Conservation (phyloP, 2,113 vertebrate species). For the Lonchura striata region DNA sequence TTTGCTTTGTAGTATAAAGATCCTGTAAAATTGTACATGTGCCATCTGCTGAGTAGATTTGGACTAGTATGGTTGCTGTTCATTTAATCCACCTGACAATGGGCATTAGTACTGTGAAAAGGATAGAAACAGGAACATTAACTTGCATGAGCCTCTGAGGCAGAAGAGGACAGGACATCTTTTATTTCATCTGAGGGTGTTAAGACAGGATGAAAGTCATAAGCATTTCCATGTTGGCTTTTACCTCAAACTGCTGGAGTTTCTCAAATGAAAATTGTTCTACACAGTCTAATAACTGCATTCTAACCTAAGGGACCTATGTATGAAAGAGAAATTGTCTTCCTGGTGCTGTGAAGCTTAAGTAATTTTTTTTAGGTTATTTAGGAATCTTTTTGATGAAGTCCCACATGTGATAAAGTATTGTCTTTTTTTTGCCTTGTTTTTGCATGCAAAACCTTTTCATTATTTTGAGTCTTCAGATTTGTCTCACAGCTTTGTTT, state of each 20-base stretch:
- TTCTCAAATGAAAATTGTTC: not conserved
- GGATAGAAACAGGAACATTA: not conserved
- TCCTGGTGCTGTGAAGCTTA: not conserved
- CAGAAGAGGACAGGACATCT: not conserved
- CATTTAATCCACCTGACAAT: not conserved
- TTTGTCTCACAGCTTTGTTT: not conserved
- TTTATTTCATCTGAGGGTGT: not conserved
- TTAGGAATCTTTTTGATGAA: not conserved
- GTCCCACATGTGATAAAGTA: not conserved
- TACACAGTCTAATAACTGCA: not conserved
- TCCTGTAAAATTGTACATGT: not conserved
- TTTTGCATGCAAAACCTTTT: not conserved
- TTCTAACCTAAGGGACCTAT: not conserved
- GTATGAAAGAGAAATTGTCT: not conserved
- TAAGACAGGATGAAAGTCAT: not conserved
- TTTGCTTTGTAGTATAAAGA: not conserved
- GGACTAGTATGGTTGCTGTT: not conserved
- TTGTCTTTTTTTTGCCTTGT: not conserved
- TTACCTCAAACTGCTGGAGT: not conserved
- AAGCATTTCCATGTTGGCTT: not conserved
- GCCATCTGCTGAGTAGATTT: not conserved
- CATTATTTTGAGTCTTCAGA: not conserved
- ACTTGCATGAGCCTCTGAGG: not conserved
- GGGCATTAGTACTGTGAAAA: not conserved
- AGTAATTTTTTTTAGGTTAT: slow-evolving; percentile 12